Percentiles rank a stretch among this genome's conserved stretches.
Evolutionary conservation across 2,113 vertebrate species (phyloP).

Genomic region (Sula dactylatra): DNA sequence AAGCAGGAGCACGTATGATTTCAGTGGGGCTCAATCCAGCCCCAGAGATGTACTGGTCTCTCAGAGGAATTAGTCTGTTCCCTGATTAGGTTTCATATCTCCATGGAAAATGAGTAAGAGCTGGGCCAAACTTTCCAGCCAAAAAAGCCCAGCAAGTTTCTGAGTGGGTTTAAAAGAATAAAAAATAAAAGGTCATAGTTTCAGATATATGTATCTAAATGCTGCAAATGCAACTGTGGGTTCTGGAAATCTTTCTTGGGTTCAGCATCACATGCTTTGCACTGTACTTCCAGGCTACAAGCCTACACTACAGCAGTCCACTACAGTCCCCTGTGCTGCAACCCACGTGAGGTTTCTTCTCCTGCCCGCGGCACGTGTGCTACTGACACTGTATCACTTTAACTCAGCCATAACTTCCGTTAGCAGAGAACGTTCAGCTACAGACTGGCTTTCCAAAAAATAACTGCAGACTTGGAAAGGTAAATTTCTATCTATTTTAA

Average conservation of each 20-base stretch:
- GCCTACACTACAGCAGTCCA: background rate
- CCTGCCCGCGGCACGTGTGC: accelerated
- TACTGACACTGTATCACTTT: background rate
- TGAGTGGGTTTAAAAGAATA: background rate
- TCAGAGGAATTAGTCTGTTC: background rate
- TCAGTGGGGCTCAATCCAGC: background rate
- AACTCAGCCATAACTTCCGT: background rate
- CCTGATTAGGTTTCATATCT: background rate
- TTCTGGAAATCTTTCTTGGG: background rate
- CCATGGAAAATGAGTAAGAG: background rate
- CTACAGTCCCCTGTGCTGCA: background rate
- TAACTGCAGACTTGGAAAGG: background rate
- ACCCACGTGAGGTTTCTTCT: background rate
- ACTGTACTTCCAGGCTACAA: background rate
- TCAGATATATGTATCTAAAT: background rate
- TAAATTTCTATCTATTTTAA: background rate
- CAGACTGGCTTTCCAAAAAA: background rate
- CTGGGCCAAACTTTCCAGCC: background rate
- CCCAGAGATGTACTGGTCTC: background rate
- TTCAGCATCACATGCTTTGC: background rate
- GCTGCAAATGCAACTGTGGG: background rate
- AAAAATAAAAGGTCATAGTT: background rate
- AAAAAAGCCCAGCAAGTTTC: background rate
- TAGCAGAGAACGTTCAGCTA: background rate
- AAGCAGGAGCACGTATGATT: background rate